Conservation (phyloP, 2,888 invertebrate genomes). For the Tillus elongatus region DNA sequence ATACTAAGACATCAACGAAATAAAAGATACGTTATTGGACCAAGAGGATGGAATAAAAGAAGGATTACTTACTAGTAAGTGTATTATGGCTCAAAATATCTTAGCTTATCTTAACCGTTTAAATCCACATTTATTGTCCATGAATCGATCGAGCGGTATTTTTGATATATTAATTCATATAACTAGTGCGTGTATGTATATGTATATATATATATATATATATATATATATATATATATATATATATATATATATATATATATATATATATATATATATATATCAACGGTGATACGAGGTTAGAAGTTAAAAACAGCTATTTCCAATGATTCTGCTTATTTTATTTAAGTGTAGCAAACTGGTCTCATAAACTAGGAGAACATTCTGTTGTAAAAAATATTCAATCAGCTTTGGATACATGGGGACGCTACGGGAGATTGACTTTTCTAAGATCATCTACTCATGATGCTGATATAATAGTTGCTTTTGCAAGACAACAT, state of each 20-base stretch:
- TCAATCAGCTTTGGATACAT: conserved; percentile 53
- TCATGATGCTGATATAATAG: conserved; percentile 61
- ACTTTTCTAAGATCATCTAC: conserved; percentile 45
- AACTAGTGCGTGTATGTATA: too few relatives aligned
- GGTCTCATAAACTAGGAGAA: conserved; percentile 53
- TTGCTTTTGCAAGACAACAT: conserved; percentile 58
- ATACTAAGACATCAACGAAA: conserved; percentile 38
- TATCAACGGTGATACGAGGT: too few relatives aligned
- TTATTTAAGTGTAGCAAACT: conserved; percentile 55
- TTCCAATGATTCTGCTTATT: conserved; percentile 6
- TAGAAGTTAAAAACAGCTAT: conserved; percentile 2
- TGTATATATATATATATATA: too few relatives aligned
- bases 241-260: too few relatives aligned
- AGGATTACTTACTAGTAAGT: conserved; percentile 60
- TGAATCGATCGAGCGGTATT: too few relatives aligned
- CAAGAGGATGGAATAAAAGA: conserved; percentile 60
- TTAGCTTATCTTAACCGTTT: too few relatives aligned
- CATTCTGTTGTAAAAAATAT: conserved; percentile 49
- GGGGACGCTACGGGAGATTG: conserved; percentile 59
- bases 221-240: too few relatives aligned
- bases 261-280: too few relatives aligned
- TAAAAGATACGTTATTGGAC: conserved; percentile 52
- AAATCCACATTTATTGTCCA: too few relatives aligned
- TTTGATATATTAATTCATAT: too few relatives aligned
- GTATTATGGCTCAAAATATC: too few relatives aligned